These are phyloP conservation scores for Lymantria dispar DNA, from an alignment of 2,888 invertebrate genomes.

Conservation along the genomic window DNA sequence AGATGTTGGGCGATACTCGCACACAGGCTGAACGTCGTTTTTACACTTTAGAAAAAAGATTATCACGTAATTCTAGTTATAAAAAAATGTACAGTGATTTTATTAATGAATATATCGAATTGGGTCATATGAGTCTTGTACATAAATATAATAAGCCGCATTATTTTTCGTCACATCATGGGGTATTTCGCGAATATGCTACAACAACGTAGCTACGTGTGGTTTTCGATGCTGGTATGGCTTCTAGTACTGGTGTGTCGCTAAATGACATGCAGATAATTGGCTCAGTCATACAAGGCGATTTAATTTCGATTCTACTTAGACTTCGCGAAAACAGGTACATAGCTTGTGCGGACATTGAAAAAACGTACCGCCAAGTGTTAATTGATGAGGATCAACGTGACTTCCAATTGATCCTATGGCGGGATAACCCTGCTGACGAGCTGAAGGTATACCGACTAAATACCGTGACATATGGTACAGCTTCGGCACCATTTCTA, in stretches of 20 bases:
- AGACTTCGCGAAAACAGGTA: conserved; percentile 6
- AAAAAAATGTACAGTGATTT: conserved; percentile 2
- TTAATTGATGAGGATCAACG: not conserved
- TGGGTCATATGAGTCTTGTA: conserved; percentile 9
- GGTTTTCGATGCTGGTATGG: conserved; percentile 3
- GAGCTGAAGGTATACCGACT: not conserved
- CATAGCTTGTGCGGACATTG: not conserved
- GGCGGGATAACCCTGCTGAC: conserved; percentile 1
- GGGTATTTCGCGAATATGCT: conserved; percentile 1
- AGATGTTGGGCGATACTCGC: not conserved
- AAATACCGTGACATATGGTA: conserved; percentile 1
- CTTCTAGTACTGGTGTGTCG: conserved; percentile 1
- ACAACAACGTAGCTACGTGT: conserved; percentile 4
- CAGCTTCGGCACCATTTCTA: conserved; percentile 3
- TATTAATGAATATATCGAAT: conserved; percentile 6
- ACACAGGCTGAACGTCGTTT: not conserved
- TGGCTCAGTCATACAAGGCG: conserved; percentile 4
- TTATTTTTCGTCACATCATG: not conserved
- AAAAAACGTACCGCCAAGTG: conserved; percentile 1
- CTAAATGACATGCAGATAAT: conserved; percentile 7
- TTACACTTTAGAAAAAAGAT: not conserved
- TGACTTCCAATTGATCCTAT: conserved; percentile 1
- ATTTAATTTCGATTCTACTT: conserved; percentile 4
- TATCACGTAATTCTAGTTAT: not conserved
- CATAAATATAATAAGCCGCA: not conserved